These are phyloP conservation scores for Thecophora atra DNA, from an alignment of 2,888 invertebrate species.

Conservation along the genomic window DNA sequence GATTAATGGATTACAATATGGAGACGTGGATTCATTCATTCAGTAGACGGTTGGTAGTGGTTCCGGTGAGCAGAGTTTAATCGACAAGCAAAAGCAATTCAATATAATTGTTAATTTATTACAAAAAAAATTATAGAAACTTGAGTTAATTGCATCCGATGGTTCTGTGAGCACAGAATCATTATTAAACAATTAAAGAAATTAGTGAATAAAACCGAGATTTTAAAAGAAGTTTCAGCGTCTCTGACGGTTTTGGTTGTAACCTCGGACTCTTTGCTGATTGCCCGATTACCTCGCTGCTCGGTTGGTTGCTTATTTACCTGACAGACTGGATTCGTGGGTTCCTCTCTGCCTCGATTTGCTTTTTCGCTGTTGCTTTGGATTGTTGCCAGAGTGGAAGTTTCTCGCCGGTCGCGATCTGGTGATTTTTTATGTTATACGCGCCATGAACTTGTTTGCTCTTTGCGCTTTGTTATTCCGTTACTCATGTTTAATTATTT, in stretches of 20 bases:
- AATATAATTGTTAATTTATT: conserved; percentile 17
- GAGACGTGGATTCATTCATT: no score
- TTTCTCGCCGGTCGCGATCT: not conserved
- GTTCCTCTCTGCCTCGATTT: not conserved
- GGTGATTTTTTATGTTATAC: conserved; percentile 15
- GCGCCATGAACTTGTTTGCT: conserved; percentile 16
- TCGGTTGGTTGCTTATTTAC: conserved; percentile 13
- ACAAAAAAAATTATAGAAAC: not conserved
- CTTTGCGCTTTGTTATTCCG: not conserved
- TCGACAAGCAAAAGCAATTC: not conserved
- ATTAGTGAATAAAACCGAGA: not conserved
- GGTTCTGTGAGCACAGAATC: conserved; percentile 21
- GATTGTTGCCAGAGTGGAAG: conserved; percentile 3
- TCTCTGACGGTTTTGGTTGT: not conserved
- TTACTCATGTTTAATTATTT: conserved; percentile 5
- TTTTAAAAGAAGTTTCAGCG: not conserved
- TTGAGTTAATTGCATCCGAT: conserved; percentile 19
- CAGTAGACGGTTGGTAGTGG: not conserved
- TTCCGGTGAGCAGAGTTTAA: not conserved
- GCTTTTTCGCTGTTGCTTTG: not conserved
- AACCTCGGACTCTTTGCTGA: not conserved
- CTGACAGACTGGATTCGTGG: not conserved
- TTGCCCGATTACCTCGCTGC: conserved; percentile 2
- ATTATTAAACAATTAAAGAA: conserved; percentile 34
- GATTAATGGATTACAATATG: no score